Conservation (phyloP, 2,888 invertebrate genomes). For the Epirrhoe tristata region DNA sequence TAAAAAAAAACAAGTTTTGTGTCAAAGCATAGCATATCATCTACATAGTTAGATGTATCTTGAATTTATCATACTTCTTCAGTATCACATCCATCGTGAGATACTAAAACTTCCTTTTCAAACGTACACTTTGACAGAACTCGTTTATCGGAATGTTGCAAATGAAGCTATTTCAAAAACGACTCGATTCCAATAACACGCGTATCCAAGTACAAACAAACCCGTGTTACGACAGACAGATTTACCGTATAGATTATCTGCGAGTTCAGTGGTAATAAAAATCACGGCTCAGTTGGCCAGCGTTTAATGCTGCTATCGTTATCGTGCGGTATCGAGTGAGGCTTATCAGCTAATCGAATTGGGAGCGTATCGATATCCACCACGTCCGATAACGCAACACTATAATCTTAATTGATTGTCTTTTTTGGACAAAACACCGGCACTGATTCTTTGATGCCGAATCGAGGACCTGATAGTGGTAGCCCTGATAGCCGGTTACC, state of each 20-base stretch:
- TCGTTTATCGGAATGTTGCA: conserved; percentile 3
- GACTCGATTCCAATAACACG: conserved; percentile 28
- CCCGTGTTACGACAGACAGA: conserved; percentile 48
- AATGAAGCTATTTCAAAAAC: conserved; percentile 35
- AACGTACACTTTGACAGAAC: not conserved
- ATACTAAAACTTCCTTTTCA: not conserved
- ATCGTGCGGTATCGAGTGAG: conserved; percentile 79
- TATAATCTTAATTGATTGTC: conserved; percentile 84
- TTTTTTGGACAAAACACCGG: conserved; percentile 73
- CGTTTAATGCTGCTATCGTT: conserved; percentile 79
- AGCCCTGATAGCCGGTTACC: conserved; percentile 36
- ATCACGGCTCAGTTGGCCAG: conserved; percentile 78
- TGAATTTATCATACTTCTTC: no score
- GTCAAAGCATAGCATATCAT: no score
- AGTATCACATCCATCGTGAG: not conserved
- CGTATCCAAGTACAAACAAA: conserved; percentile 32
- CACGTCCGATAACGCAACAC: conserved; percentile 74
- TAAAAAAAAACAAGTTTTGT: no score
- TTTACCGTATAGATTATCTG: conserved; percentile 62
- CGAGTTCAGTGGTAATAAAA: conserved; percentile 78
- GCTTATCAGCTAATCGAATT: conserved; percentile 83
- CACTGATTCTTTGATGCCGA: conserved; percentile 67
- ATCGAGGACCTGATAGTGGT: conserved; percentile 47
- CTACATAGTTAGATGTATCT: no score
- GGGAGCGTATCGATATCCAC: conserved; percentile 80